Evolutionary conservation across 2,113 vertebrate species (phyloP).

Genomic region (Notarius quadriscutis): DNA sequence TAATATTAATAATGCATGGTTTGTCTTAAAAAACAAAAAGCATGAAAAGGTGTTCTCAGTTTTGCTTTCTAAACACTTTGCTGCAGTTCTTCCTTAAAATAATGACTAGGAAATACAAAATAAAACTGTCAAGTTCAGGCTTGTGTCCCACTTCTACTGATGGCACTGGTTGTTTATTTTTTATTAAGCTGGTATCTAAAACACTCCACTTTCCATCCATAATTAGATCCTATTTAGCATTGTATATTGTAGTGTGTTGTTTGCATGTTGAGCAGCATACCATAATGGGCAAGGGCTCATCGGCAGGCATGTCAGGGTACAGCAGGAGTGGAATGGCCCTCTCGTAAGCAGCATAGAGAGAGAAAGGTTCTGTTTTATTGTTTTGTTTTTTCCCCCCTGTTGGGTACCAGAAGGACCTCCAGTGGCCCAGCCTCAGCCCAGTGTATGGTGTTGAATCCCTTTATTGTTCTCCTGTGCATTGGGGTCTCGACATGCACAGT

Average conservation of each 20-base stretch:
- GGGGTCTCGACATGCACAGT: slow-evolving; percentile 94
- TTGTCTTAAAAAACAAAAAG: background rate
- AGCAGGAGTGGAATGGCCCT: slow-evolving; percentile 74
- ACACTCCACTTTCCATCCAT: slow-evolving; percentile 1
- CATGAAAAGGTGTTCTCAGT: background rate
- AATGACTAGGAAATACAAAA: slow-evolving; percentile 39
- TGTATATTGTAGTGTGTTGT: slow-evolving; percentile 28
- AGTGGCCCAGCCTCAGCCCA: slow-evolving; percentile 74
- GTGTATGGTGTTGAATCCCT: slow-evolving; percentile 76
- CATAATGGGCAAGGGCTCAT: slow-evolving; percentile 73
- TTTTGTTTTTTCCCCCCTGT: background rate
- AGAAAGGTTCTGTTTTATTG: slow-evolving; percentile 26
- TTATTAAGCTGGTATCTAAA: slow-evolving; percentile 22
- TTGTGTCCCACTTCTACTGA: slow-evolving; percentile 16
- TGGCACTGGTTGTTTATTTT: slow-evolving; percentile 1
- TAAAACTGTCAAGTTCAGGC: slow-evolving; percentile 26
- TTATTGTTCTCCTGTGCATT: slow-evolving; percentile 86
- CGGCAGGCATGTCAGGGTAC: slow-evolving; percentile 65
- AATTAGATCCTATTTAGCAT: slow-evolving; percentile 16
- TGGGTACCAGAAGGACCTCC: slow-evolving; percentile 14
- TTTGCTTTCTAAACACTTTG: background rate
- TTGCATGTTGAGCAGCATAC: slow-evolving; percentile 26
- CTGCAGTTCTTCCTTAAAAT: slow-evolving; percentile 36
- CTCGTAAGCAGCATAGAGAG: slow-evolving; percentile 75
- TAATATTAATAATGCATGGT: background rate